Base-by-base conservation (phyloP, 2,113 vertebrate species). In the Cnemophilus loriae region DNA sequence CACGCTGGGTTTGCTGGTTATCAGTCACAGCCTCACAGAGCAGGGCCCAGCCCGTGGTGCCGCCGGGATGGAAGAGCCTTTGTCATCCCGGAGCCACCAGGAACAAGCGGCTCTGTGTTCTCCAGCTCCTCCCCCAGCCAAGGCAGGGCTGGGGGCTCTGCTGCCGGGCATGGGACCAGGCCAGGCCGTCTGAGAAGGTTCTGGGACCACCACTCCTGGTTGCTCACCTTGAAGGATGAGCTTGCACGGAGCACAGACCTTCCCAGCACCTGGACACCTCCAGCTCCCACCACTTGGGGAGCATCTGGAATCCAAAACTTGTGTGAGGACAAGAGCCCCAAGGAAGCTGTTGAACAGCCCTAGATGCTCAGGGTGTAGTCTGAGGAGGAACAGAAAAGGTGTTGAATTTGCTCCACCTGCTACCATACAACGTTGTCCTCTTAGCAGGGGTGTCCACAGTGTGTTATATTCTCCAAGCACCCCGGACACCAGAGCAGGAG, bases 341-440 rank as follows among this genome's bases (percentile, higher is more conserved):
- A 2, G 1, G 1, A 28, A 59, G 79, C 46, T 65, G 39, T 22
- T 5, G 0, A 18, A 13, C 19, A 37, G 65, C 63, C 49, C 37
- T 21, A 10, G 35, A 1, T 19, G 55, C 21, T 75, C 64, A 18
- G 60, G 19, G 5, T 1, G 0, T 14, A 12, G 24, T n/a, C 23
- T 69, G 84, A 87, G 37, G 57, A 86, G 76, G 56, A 67, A 2
- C 7, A 56, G 60, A n/a, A 71, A 33, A 68, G 42, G 41, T 30
- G 17, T 7, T 42, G n/a, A 18, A 13, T 46, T 46, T 71, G 32
- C 16, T 90, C 20, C 24, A 20, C 19, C 13, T 50, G 30, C 55
- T 69, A 44, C 39, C 6, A 0, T 5, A 2, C 0, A 3, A 7
- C 0, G 0, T 24, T 14, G 16, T 61, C 30, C 63, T 49, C 44